Base-by-base conservation (phyloP, 2,113 vertebrate genomes). In the Proteles cristata region DNA sequence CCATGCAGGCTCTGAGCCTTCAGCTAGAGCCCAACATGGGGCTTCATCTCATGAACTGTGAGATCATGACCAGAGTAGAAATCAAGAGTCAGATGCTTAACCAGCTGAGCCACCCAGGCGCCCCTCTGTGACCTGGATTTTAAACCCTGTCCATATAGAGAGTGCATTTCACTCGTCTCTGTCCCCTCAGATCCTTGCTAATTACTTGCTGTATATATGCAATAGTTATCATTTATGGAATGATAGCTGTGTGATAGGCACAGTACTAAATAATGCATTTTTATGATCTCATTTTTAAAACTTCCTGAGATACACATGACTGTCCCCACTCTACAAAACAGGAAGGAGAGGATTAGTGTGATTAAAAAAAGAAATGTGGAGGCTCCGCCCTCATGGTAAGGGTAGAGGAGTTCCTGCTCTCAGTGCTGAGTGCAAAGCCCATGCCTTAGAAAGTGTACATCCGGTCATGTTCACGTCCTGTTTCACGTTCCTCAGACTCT, bases 191-290 rank as follows among this genome's bases (percentile, higher is more conserved):
- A 14, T 26, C 25, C 25, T 65, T 3, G 19, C n/a, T 10, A 4
- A 0, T 16, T 50, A 39, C 25, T 63, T 31, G 33, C 31, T 31
- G 33, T 16, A 1, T 14, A 2, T 2, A 0, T 68, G 14, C 8
- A 15, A 58, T 31, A 73, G 39, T 81, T 53, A 73, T 28, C 14
- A 16, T 26, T 61, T 58, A 25, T 15, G 28, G 16, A n/a, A 10
- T 14, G 12, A 39, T 23, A 25, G 53, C 39, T 17, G 53, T 33
- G 23, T 48, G 8, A 31, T 5, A 58, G 61, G 31, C 23, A 17
- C 45, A 11, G 31, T 48, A 31, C 21, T 61, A 6, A 79, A 21
- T 68, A 48, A 23, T 48, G 53, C 35, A 1, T 53, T 25, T 76
- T 79, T 19, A 9, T 91, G 31, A 39, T 17, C 58, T 80, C 16